These are phyloP conservation scores for Ciconia maguari DNA, from an alignment of 2,113 vertebrate species.

Conservation along the genomic window DNA sequence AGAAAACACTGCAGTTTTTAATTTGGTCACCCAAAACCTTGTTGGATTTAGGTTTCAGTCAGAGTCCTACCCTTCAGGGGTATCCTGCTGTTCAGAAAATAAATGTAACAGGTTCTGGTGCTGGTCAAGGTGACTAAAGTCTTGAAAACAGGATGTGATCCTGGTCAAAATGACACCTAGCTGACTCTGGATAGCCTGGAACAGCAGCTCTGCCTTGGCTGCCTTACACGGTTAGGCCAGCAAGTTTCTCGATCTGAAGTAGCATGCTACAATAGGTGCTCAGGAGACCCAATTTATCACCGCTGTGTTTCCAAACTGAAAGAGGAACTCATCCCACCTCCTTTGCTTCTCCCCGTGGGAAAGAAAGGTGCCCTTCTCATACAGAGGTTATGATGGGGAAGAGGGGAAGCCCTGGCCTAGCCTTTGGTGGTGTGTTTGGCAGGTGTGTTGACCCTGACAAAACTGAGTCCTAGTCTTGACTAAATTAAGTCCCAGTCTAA, in stretches of 20 bases:
- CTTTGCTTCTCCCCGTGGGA: not conserved
- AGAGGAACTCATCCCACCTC: not conserved
- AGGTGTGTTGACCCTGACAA: not conserved
- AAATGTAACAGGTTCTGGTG: not conserved
- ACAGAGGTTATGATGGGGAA: not conserved
- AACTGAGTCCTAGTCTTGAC: not conserved
- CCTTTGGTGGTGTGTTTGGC: not conserved
- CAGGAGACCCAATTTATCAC: not conserved
- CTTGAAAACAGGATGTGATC: not conserved
- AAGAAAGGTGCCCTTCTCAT: not conserved
- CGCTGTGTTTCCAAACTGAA: not conserved
- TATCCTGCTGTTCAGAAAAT: not conserved
- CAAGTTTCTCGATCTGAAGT: not conserved
- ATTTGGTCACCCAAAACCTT: not conserved
- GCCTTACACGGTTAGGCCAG: not conserved
- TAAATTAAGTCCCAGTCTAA: not conserved
- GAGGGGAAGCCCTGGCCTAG: not conserved
- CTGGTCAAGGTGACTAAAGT: not conserved
- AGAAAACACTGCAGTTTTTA: not conserved
- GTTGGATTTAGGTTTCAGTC: not conserved
- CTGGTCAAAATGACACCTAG: not conserved
- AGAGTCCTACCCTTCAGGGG: not conserved
- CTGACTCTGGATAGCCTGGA: not conserved
- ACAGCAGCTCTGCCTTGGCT: not conserved
- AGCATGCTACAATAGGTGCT: not conserved